phyloP scores from a whole-genome alignment of 2,888 invertebrate genomes.

The Callosobruchus maculatus region DNA sequence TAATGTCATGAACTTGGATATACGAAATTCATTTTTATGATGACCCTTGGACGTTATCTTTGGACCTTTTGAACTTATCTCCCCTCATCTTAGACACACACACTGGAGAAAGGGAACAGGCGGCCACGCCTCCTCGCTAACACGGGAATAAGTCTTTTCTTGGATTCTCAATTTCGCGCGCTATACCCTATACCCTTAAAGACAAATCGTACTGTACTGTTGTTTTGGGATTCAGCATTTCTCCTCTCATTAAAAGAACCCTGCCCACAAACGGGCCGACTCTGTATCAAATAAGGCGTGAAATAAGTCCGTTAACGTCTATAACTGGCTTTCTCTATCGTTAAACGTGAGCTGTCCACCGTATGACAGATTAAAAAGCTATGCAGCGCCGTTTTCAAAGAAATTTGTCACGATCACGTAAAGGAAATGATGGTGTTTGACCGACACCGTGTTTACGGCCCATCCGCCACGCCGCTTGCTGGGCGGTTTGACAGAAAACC shows the following conservation, averaged over 20 bases:
- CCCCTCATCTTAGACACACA: too few species aligned
- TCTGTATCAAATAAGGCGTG: not conserved
- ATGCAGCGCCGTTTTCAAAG: constrained; percentile 7
- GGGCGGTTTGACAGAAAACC: not conserved
- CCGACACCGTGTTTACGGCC: not conserved
- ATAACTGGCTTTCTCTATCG: constrained; percentile 8
- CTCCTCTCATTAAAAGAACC: not conserved
- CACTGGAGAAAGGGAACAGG: too few species aligned
- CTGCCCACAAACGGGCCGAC: not conserved
- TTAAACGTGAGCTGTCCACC: constrained; percentile 12
- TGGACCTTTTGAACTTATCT: too few species aligned
- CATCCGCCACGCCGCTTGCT: not conserved
- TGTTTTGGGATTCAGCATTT: too few species aligned
- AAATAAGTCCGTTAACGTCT: constrained; percentile 8
- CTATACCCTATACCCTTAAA: too few species aligned
- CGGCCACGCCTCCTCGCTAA: too few species aligned
- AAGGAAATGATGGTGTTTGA: constrained; percentile 10
- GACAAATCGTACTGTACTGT: too few species aligned
- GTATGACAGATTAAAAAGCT: constrained; percentile 13
- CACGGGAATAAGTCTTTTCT: too few species aligned
- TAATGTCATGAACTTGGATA: too few species aligned
- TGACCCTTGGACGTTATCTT: too few species aligned
- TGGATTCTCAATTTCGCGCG: too few species aligned
- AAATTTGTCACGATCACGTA: constrained; percentile 18
- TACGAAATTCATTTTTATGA: too few species aligned